phyloP scores from a whole-genome alignment of 1,140 invertebrate species.

The Drepana arcuata region DNA sequence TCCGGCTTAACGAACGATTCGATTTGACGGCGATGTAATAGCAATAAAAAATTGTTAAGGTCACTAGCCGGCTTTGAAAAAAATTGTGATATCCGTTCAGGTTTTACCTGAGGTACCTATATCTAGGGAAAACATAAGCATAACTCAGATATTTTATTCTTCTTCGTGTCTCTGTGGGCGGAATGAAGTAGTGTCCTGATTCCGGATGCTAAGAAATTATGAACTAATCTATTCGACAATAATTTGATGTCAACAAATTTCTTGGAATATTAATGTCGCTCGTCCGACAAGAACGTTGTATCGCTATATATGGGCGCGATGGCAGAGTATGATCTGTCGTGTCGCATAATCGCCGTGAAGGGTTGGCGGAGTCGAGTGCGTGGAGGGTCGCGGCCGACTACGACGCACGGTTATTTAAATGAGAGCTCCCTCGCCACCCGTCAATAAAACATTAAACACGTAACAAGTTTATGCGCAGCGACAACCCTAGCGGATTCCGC shows the following conservation, averaged over 20 bases:
- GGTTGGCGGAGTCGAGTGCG: constrained; percentile 9
- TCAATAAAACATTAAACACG: constrained; percentile 71
- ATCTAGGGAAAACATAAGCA: too few species aligned
- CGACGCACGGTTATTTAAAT: constrained; percentile 54
- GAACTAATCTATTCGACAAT: too few species aligned
- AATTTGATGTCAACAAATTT: too few species aligned
- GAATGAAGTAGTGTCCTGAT: too few species aligned
- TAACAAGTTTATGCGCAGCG: constrained; percentile 68
- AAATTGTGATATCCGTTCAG: too few species aligned
- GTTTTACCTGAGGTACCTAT: too few species aligned
- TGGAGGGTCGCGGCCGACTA: constrained; percentile 13
- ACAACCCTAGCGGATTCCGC: constrained; percentile 69
- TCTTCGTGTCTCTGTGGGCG: too few species aligned
- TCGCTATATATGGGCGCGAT: too few species aligned
- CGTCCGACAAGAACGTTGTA: too few species aligned
- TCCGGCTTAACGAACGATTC: constrained; percentile 45
- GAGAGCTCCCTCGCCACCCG: constrained; percentile 57
- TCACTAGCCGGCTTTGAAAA: constrained; percentile 15
- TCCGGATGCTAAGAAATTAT: too few species aligned
- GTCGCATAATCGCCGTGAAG: constrained; percentile 3
- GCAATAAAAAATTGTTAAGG: constrained; percentile 42
- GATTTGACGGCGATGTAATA: constrained; percentile 32
- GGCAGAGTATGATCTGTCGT: background rate
- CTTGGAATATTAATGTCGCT: too few species aligned
- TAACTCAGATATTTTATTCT: too few species aligned